Conservation (phyloP, 2,888 invertebrate species). For the Horisme vitalbata region DNA sequence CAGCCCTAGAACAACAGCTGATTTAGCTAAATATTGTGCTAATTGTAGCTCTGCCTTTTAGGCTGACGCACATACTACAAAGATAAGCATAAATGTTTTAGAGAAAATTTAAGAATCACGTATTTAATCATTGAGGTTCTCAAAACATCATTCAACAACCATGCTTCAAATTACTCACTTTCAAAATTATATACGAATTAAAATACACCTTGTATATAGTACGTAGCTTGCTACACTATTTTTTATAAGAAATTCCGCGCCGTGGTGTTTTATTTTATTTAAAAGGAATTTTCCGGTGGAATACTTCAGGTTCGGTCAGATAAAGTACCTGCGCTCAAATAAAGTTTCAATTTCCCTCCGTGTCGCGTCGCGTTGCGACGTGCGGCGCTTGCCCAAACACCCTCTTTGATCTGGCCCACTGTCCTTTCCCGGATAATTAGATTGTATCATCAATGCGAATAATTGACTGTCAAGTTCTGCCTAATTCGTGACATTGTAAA, state of each 20-base stretch:
- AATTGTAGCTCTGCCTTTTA: no score
- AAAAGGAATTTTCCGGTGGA: conserved; percentile 63
- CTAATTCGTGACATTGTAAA: conserved; percentile 25
- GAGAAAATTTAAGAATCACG: no score
- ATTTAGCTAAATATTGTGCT: no score
- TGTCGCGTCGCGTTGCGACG: conserved; percentile 59
- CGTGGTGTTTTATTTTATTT: conserved; percentile 68
- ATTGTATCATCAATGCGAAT: conserved; percentile 37
- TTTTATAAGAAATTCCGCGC: conserved; percentile 47
- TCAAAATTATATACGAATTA: no score
- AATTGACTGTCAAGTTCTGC: conserved; percentile 31
- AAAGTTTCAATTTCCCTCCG: conserved; percentile 77
- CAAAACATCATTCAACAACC: no score
- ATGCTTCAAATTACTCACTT: no score
- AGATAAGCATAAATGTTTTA: no score
- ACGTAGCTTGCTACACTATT: conserved; percentile 3
- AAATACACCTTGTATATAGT: no score
- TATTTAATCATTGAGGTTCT: no score
- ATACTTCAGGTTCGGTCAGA: conserved; percentile 66
- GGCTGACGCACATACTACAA: no score
- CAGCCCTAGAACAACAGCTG: no score
- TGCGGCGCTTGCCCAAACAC: conserved; percentile 61
- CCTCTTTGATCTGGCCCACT: conserved; percentile 52
- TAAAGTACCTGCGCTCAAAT: conserved; percentile 76
- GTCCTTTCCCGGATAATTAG: conserved; percentile 28